These are phyloP conservation scores for Nettapus auritus DNA, from an alignment of 2,113 vertebrate genomes.

Conservation along the genomic window DNA sequence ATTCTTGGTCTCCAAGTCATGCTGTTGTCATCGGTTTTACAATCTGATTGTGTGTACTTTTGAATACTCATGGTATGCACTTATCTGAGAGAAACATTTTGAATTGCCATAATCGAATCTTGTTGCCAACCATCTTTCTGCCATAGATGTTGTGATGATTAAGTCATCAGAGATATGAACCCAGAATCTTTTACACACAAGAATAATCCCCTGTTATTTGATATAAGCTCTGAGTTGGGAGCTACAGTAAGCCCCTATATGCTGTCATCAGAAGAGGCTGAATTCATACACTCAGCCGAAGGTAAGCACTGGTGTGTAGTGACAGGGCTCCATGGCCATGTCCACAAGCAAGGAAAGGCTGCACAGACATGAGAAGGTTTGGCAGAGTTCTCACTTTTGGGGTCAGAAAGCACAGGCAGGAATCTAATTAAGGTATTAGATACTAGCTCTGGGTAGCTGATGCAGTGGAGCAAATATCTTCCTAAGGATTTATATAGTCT, in stretches of 20 bases:
- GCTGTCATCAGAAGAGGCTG: neutral
- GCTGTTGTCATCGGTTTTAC: neutral
- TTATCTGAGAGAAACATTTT: conserved; percentile 40
- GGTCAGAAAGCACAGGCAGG: neutral
- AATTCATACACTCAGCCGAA: neutral
- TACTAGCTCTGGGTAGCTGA: neutral
- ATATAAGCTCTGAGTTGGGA: neutral
- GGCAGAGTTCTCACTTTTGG: neutral
- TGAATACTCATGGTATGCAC: neutral
- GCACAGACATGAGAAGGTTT: neutral
- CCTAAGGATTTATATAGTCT: neutral
- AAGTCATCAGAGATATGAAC: neutral
- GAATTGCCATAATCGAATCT: conserved; percentile 10
- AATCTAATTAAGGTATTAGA: neutral
- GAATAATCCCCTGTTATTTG: neutral
- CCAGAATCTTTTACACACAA: neutral
- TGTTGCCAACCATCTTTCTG: conserved; percentile 35
- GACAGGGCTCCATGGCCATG: rapidly evolving
- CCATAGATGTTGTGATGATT: conserved; percentile 9
- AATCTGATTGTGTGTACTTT: conserved; percentile 39
- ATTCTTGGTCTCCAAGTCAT: neutral
- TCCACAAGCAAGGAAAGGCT: rapidly evolving
- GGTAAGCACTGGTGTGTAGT: neutral
- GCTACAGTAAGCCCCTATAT: neutral
- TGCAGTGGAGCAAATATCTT: neutral